phyloP scores from a whole-genome alignment of 2,888 invertebrate species.

The Pseudococcus viburni region DNA sequence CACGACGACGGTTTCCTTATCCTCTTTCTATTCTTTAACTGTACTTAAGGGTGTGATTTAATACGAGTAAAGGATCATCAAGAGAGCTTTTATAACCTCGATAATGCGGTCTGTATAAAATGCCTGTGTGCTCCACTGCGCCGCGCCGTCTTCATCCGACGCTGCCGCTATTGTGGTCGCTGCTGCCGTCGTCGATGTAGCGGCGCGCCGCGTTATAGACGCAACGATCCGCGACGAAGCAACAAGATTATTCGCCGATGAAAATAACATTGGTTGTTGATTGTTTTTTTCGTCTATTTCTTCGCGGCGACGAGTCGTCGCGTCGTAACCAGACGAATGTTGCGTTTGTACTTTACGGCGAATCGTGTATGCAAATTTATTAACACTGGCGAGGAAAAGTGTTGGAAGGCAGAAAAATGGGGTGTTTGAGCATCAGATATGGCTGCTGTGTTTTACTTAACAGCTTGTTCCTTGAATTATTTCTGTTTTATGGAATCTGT shows the following conservation, averaged over 20 bases:
- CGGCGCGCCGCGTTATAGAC: not conserved
- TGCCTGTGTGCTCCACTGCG: not conserved
- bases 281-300: not conserved
- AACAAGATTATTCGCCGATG: slow-evolving; percentile 20
- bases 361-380: too few species aligned
- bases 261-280: not conserved
- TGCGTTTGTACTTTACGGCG: not conserved
- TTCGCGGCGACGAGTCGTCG: too few species aligned
- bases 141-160: not conserved
- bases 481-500: too few species aligned
- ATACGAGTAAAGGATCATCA: slow-evolving; percentile 65
- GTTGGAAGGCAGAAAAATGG: too few species aligned
- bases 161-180: not conserved
- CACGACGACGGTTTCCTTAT: slow-evolving; percentile 56
- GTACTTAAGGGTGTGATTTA: slow-evolving; percentile 65
- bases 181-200: not conserved
- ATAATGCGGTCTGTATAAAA: slow-evolving; percentile 58
- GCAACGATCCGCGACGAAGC: not conserved
- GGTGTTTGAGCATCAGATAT: too few species aligned
- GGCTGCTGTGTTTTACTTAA: too few species aligned
- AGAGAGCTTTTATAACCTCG: slow-evolving; percentile 63
- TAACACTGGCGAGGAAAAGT: too few species aligned
- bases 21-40: slow-evolving; percentile 63
- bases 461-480: too few species aligned
- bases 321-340: too few species aligned